Base-by-base conservation (phyloP, 2,797 vertebrate genomes). In the Halcyon chelicuti region DNA sequence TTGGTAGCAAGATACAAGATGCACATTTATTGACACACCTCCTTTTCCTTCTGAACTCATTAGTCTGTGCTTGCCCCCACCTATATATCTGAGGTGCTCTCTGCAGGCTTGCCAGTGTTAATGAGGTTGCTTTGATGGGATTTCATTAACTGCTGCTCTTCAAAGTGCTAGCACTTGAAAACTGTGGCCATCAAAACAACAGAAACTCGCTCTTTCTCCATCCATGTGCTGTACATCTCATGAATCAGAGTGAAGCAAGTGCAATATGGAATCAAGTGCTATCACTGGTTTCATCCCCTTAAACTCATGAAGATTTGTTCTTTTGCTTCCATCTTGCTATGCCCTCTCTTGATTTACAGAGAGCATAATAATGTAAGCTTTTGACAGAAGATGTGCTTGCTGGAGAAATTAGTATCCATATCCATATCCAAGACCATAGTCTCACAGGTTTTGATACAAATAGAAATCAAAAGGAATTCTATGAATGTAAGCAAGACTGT, bases 311-410 rank as follows among this genome's bases (percentile, higher is more conserved):
- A 63, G 23, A 52, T 11, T 40, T 8, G n/a, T 42, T 35, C 5
- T 5, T 85, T 83, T 77, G 2, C 35, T 88, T 93, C 33, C 21
- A 46, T 54, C 28, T 89, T 87, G 26, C 11, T 70, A 25, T 31
- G 31, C 0, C 11, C 7, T 18, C 33, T 55, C 62, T 73, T 73
- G 7, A 58, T 86, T 80, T 86, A 88, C 22, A 18, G 23, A 21
- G 40, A 91, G 22, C 7, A 47, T 25, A 54, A 42, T 12, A 47
- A 18, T 0, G 0, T n/a, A 37, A 65, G 26, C 8, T 4, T 65
- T 77, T 40, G 20, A 85, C 10, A 10, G 61, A 81, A 85, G n/a
- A 65, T 42, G 5, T 37, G 3, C 26, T 83, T 86, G 25, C 18
- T 73, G 37, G 23, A 46, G 37, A 82, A 88, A 80, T 39, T 31